phyloP scores from a whole-genome alignment of 2,113 vertebrate genomes.

The Amphilophus citrinellus region DNA sequence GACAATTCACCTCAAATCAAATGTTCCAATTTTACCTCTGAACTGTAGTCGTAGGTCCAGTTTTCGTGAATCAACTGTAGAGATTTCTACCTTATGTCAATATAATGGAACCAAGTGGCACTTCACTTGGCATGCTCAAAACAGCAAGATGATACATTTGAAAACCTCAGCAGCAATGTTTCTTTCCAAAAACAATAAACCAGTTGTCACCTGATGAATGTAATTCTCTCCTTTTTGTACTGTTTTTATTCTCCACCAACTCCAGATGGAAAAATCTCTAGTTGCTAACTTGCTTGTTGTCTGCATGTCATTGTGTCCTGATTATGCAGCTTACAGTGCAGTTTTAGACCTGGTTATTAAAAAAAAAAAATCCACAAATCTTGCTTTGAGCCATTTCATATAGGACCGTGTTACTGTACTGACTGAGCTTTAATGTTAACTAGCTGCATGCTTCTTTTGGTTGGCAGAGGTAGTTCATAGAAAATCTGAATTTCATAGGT shows the following conservation, averaged over 20 bases:
- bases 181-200: not conserved
- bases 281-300: not conserved
- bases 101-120: not conserved
- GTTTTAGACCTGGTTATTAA: not conserved
- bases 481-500: not conserved
- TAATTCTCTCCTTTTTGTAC: not conserved
- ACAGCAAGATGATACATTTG: not conserved
- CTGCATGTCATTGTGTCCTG: accelerated
- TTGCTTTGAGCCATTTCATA: accelerated
- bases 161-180: not conserved
- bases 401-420: not conserved
- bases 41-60: not conserved
- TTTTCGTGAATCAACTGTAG: not conserved
- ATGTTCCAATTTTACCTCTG: not conserved
- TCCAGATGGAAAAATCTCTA: not conserved
- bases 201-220: not conserved
- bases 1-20: not conserved
- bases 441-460: no score
- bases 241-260: not conserved
- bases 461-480: no score
- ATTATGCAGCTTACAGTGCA: accelerated
- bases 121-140: not conserved
- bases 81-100: not conserved
- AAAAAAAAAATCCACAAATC: accelerated
- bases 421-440: no score